Evolutionary conservation across 2,888 invertebrate species (phyloP).

Genomic region (Melanostoma mellinum): DNA sequence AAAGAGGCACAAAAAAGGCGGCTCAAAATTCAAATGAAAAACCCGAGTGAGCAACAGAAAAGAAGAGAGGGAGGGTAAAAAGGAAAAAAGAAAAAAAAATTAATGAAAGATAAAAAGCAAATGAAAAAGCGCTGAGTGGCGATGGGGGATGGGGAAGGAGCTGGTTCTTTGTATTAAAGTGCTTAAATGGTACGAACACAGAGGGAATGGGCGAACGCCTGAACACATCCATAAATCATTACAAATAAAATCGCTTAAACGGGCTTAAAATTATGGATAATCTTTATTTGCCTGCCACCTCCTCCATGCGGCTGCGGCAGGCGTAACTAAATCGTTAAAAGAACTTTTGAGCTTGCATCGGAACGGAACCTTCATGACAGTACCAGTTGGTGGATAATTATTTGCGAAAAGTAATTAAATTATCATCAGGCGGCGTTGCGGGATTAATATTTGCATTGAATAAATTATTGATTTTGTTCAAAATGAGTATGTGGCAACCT

Average conservation of each 20-base stretch:
- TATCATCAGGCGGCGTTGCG: conserved; percentile 40
- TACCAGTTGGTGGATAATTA: conserved; percentile 25
- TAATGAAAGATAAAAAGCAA: conserved; percentile 56
- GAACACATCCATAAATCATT: conserved; percentile 63
- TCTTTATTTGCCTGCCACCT: conserved; percentile 37
- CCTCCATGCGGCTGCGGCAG: background rate
- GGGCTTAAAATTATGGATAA: conserved; percentile 64
- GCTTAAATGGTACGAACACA: conserved; percentile 47
- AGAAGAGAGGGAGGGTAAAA: background rate
- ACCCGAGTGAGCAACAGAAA: conserved; percentile 22
- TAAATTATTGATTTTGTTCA: conserved; percentile 32
- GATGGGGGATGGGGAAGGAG: conserved; percentile 1
- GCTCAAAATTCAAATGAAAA: conserved; percentile 36
- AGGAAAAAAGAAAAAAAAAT: conserved; percentile 8
- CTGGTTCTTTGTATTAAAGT: conserved; percentile 43
- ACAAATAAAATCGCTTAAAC: conserved; percentile 60
- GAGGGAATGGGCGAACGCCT: conserved; percentile 7
- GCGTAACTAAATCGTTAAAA: conserved; percentile 23
- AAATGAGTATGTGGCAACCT: background rate
- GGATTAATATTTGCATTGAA: conserved; percentile 23
- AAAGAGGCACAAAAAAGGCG: conserved; percentile 4
- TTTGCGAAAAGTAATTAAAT: conserved; percentile 49
- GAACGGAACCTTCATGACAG: conserved; percentile 15
- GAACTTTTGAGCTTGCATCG: conserved; percentile 7
- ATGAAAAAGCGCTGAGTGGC: conserved; percentile 28